Percentiles rank a stretch among this genome's conserved stretches.
phyloP scores from a whole-genome alignment of 2,888 invertebrate genomes.

The Oscheius myriophilus region DNA sequence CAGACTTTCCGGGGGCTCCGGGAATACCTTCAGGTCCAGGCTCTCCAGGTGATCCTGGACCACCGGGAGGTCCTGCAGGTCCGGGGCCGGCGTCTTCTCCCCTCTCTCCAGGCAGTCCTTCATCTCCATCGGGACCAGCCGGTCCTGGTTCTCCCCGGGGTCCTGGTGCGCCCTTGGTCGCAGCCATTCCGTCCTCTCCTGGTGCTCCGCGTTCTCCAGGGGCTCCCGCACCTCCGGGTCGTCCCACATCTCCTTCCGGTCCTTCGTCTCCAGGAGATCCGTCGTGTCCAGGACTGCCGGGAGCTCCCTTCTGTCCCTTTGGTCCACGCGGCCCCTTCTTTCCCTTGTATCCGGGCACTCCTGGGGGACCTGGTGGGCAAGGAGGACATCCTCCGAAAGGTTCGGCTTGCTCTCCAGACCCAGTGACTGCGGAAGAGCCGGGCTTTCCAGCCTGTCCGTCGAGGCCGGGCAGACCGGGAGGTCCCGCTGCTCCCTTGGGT shows the following conservation, averaged over 20 bases:
- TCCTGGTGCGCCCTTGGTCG: conserved; percentile 57
- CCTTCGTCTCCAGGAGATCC: conserved; percentile 64
- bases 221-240: conserved; percentile 59
- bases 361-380: conserved; percentile 65
- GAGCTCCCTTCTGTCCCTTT: conserved; percentile 58
- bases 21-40: conserved; percentile 28
- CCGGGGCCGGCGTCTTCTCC: conserved; percentile 66
- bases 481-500: conserved; percentile 16
- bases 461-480: conserved; percentile 40
- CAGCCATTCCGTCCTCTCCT: conserved; percentile 62
- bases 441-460: conserved; percentile 51
- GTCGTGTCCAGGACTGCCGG: conserved; percentile 58
- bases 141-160: conserved; percentile 60
- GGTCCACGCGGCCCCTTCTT: conserved; percentile 65
- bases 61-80: conserved; percentile 55
- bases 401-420: conserved; percentile 14
- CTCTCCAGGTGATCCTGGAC: conserved; percentile 34
- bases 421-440: conserved; percentile 25
- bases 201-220: conserved; percentile 58
- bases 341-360: conserved; percentile 66
- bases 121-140: conserved; percentile 61
- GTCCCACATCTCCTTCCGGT: conserved; percentile 64
- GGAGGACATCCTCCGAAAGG: conserved; percentile 47
- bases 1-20: conserved; percentile 19
- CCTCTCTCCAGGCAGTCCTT: conserved; percentile 66